Evolutionary conservation across 2,797 vertebrate genomes (phyloP), one percentile per base, ranked within the genome.

Genomic region (Vultur gryphus): DNA sequence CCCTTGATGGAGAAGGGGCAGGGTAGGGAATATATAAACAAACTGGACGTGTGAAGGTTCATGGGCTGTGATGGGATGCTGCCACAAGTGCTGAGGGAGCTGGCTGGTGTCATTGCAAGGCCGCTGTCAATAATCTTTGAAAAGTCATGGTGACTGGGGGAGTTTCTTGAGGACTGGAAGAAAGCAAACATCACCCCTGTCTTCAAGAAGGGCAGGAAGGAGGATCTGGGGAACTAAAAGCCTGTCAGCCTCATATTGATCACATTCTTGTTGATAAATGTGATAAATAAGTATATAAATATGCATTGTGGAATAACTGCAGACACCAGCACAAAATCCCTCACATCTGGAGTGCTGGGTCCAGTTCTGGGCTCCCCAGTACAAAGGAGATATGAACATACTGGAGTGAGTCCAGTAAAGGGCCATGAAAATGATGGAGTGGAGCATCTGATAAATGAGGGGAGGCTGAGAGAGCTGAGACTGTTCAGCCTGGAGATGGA

Each of bases 1-100:
- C 18, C 43, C 23, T 51, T 69, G 29, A 13, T 46, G 52, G 71
- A 66, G 25, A 46, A 71, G 33, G 37, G 69, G 39, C 28, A 31
- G 24, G 39, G 75, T 70, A 44, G 62, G 52, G 31, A 71, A 44
- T 39, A 19, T 14, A 9, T 71, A 54, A 71, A 21, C 7, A 26
- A 33, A 54, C 16, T 43, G 37, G 26, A 67, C 0, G 0, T 52
- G 5, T 2, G 21, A 51, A 41, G 20, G 23, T 80, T 83, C 25
- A 7, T 24, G n/a, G 49, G 6, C 46, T 4, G 1, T 19, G 26
- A 17, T 44, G 51, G 58, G 77, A 28, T 64, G n/a, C 41, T 84
- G 37, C 70, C 21, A 13, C 28, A 62, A 48, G 11, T 33, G 17
- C 41, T 83, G 67, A 35, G 59, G 21, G n/a, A 76, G 31, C 46